These are phyloP conservation scores for Onychomys torridus DNA, from an alignment of 2,797 vertebrate species.

Conservation along the genomic window DNA sequence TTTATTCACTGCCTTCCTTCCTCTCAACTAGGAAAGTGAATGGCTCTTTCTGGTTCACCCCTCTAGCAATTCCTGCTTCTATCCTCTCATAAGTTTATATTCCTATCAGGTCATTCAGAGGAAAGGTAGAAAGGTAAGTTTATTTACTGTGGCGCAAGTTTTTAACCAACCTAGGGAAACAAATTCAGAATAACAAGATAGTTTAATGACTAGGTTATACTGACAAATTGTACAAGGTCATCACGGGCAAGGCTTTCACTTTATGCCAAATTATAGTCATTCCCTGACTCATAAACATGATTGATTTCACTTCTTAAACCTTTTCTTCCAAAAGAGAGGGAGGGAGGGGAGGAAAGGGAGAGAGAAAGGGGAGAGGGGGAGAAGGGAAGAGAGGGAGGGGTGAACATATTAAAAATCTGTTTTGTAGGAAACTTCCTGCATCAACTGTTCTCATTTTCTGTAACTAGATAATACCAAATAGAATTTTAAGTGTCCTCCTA, in stretches of 20 bases:
- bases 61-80: not conserved
- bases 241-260: not conserved
- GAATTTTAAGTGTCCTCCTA: conserved; percentile 4
- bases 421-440: conserved; percentile 10
- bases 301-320: conserved; percentile 28
- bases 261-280: not conserved
- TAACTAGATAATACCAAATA: conserved; percentile 29
- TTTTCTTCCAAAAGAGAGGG: conserved; percentile 16
- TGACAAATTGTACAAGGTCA: not conserved
- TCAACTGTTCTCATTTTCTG: not conserved
- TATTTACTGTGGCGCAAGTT: not conserved
- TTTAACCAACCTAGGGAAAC: not conserved
- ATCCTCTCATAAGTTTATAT: not conserved
- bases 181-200: not conserved
- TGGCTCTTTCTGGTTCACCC: not conserved
- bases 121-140: not conserved
- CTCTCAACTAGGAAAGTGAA: not conserved
- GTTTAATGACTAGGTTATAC: not conserved
- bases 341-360: not conserved
- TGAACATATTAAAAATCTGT: conserved; percentile 7
- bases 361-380: not conserved
- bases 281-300: conserved; percentile 21
- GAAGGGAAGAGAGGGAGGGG: not conserved
- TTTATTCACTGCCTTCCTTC: not conserved
- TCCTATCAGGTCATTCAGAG: not conserved